Evolutionary conservation across 1,140 invertebrate genomes (phyloP).

Genomic region (Homalodisca vitripennis): DNA sequence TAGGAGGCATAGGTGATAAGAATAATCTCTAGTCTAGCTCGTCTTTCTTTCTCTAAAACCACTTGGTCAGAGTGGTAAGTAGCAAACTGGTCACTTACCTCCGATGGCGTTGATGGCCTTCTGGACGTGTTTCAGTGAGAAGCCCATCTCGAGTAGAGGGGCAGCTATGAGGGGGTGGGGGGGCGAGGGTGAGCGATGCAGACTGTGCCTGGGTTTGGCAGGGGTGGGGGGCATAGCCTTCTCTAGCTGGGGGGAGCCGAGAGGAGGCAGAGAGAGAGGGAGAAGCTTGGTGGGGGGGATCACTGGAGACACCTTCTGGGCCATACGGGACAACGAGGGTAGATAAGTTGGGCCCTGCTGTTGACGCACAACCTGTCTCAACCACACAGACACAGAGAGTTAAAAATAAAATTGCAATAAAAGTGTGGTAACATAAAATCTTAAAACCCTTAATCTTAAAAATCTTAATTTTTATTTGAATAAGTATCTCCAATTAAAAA

Average conservation of each 20-base stretch:
- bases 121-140: conserved; percentile 58
- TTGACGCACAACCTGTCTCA: background rate
- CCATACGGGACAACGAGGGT: conserved; percentile 28
- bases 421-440: background rate
- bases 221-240: conserved; percentile 11
- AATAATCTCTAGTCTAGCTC: too few species aligned
- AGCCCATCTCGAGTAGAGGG: conserved; percentile 66
- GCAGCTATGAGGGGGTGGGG: conserved; percentile 53
- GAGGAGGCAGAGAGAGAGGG: background rate
- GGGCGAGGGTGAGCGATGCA: conserved; percentile 45
- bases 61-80: too few species aligned
- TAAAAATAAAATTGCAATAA: background rate
- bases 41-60: too few species aligned
- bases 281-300: conserved; percentile 34
- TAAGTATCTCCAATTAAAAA: background rate
- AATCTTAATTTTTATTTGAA: background rate
- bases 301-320: conserved; percentile 30
- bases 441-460: background rate
- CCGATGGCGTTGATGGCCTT: conserved; percentile 57
- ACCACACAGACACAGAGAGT: background rate
- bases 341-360: conserved; percentile 26
- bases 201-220: background rate
- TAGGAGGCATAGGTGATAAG: too few species aligned
- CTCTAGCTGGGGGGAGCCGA: conserved; percentile 29
- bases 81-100: conserved; percentile 41